A percentile compares a stretch with the other conserved stretches of the same genome.
Conservation (phyloP, 2,888 invertebrate species). For the Macrophya alboannulata region DNA sequence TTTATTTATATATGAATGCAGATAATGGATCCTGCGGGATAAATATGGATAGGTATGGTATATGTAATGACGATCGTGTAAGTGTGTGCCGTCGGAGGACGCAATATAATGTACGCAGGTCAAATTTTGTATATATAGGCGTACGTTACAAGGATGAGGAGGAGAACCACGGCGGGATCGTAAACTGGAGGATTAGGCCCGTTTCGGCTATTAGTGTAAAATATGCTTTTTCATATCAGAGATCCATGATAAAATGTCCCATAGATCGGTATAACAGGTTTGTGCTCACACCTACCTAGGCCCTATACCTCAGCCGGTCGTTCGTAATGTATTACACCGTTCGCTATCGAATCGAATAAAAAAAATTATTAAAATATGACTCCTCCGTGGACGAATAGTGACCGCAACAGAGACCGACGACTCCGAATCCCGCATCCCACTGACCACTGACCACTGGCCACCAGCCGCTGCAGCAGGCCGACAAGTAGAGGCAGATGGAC, state of each 20-base stretch:
- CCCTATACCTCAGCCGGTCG: conserved; percentile 17
- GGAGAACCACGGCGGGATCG: conserved; percentile 63
- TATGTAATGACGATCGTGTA: not conserved
- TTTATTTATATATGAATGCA: not conserved
- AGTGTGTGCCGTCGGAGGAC: not conserved
- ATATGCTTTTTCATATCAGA: conserved; percentile 69
- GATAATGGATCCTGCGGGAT: not conserved
- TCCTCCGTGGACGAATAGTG: not conserved
- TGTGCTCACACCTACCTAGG: conserved; percentile 56
- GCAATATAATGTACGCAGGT: not conserved
- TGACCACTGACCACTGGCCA: conserved; percentile 44
- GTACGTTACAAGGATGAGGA: conserved; percentile 1
- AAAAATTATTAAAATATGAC: conserved; percentile 42
- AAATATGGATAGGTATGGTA: not conserved
- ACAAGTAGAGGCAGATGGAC: conserved; percentile 45
- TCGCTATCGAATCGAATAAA: conserved; percentile 51
- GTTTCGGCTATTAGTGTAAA: conserved; percentile 74
- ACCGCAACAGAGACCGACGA: conserved; percentile 28
- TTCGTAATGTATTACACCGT: conserved; percentile 53
- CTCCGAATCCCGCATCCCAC: conserved; percentile 12
- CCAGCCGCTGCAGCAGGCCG: conserved; percentile 21
- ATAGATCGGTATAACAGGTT: conserved; percentile 57
- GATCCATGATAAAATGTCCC: conserved; percentile 58
- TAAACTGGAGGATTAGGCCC: conserved; percentile 73
- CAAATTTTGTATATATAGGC: conserved; percentile 10